Evolutionary conservation across 2,113 vertebrate species (phyloP).

Genomic region (Leptosomus discolor): DNA sequence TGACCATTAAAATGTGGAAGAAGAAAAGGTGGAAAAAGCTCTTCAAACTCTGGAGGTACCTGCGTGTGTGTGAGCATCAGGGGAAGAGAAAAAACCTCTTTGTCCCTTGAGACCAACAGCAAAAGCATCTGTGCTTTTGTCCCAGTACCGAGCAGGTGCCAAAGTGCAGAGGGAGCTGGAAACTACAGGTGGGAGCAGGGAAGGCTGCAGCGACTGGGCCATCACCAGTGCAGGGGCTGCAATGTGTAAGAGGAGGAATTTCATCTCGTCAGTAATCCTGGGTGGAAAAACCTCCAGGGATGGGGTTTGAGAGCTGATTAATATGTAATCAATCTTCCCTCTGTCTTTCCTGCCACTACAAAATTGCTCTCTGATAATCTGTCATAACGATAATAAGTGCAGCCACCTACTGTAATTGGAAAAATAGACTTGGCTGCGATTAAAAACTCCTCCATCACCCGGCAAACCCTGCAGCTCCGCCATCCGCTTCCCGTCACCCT

Average conservation of each 20-base stretch:
- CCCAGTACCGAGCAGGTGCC: background rate
- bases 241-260: background rate
- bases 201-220: accelerated
- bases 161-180: background rate
- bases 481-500: background rate
- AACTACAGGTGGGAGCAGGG: background rate
- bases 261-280: background rate
- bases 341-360: background rate
- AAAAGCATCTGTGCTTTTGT: background rate
- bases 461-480: background rate
- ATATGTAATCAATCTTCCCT: background rate
- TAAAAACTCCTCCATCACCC: constrained; percentile 18
- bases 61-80: background rate
- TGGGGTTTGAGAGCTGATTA: background rate
- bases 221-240: background rate
- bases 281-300: background rate
- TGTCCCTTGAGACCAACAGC: background rate
- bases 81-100: background rate
- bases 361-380: constrained; percentile 12
- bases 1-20: background rate
- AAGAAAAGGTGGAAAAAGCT: background rate
- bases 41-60: background rate
- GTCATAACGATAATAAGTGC: constrained; percentile 35
- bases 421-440: constrained; percentile 40
- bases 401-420: constrained; percentile 51